These are phyloP conservation scores for Onthophagus sagittarius DNA, from an alignment of 2,888 invertebrate genomes.

Conservation along the genomic window DNA sequence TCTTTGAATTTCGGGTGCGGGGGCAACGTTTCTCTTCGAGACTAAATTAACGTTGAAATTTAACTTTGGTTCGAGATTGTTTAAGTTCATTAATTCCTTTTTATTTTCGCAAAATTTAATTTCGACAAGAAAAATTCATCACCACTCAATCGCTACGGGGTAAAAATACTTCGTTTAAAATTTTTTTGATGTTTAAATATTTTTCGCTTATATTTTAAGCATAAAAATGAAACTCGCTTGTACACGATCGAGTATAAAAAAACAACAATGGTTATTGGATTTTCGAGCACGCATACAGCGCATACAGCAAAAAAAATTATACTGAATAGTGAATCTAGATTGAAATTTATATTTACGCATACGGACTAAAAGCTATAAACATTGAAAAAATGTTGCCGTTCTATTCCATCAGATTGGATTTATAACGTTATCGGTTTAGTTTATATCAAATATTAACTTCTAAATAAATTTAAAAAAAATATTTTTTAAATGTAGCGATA, in stretches of 20 bases:
- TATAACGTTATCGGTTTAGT: background rate
- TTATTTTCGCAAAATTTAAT: background rate
- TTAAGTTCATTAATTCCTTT: slow-evolving; percentile 4
- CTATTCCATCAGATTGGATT: background rate
- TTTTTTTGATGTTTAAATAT: background rate
- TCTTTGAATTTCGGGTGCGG: slow-evolving; percentile 21
- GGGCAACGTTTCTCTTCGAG: slow-evolving; percentile 7
- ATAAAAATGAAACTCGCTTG: background rate
- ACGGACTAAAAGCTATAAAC: background rate
- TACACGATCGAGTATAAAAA: background rate
- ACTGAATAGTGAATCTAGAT: background rate
- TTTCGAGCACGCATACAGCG: background rate
- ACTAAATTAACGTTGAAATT: slow-evolving; percentile 24
- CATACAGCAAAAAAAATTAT: background rate
- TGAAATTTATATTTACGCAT: background rate
- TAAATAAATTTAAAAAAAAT: background rate
- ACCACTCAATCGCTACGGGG: background rate
- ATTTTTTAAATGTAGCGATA: too few relatives aligned
- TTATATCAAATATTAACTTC: background rate
- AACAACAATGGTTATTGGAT: background rate
- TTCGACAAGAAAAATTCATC: background rate
- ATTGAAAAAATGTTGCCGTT: background rate
- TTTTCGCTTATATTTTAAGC: background rate
- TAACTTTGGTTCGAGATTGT: slow-evolving; percentile 22
- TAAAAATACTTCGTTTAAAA: background rate